Evolutionary conservation across 2,113 vertebrate species (phyloP), one percentile per base, ranked within the genome.

Genomic region (Sarotherodon lohbergeri): DNA sequence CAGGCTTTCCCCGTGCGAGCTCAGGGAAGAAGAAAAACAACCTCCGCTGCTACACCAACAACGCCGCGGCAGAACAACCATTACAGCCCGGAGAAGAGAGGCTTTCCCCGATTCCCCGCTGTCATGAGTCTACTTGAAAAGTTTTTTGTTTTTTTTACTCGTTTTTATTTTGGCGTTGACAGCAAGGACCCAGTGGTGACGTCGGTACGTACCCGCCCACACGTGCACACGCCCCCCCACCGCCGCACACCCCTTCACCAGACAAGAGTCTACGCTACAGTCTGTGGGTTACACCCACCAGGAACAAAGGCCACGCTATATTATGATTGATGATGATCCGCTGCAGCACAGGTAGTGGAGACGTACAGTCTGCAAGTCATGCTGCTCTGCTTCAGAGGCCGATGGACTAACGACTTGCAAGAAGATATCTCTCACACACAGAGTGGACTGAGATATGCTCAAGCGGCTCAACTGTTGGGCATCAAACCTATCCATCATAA

Each of bases 111-210:
- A 52, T 5, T 39, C 84, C 5, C 7, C n/a, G 2, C 61, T 4
- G 85, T 86, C 81, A 85, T 76, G 16, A 66, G 86, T 29, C 22
- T 19, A 43, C 57, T 39, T 48, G 5, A 63, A 93, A 91, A 91
- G 89, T 92, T 66, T 66, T 66, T 66, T 66, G 19, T 13, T 39
- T 66, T 66, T 66, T 93, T 91, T 86, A 73, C 80, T 61, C 86
- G 90, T 90, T 94, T 71, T 95, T 93, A 93, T 95, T 95, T 93
- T 94, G 89, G 85, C 92, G 85, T 94, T 96, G 96, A 96, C 96
- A 95, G 95, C 57, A 50, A 80, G 32, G 50, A 93, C 82, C 71
- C 71, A 82, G 48, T 13, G 76, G 76, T 96, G 93, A 95, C 95
- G 96, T 94, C 88, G 48, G 7, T 78, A 88, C 92, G 93, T 76